Evolutionary conservation across 2,113 vertebrate species (phyloP).

Genomic region (Zeus faber): DNA sequence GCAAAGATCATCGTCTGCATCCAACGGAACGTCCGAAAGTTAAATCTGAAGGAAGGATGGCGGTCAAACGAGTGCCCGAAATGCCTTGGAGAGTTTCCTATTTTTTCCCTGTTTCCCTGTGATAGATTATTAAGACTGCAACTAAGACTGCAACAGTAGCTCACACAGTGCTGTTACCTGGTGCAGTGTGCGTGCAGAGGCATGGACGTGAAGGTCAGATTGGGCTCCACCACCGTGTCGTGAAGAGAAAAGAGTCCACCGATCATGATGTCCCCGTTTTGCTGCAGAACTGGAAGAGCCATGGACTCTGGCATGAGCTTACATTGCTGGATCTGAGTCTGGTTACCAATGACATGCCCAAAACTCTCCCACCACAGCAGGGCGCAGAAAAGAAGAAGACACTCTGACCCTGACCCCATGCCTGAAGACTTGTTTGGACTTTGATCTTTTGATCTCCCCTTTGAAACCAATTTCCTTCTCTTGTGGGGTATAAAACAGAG

Average conservation of each 20-base stretch:
- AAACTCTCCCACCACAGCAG: slow-evolving; percentile 35
- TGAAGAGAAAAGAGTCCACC: slow-evolving; percentile 80
- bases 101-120: too few species aligned
- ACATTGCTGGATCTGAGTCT: slow-evolving; percentile 48
- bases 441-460: neutral
- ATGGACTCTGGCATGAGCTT: slow-evolving; percentile 43
- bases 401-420: neutral
- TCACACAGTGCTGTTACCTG: slow-evolving; percentile 49
- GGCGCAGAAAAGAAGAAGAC: slow-evolving; percentile 14
- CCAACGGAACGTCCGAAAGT: slow-evolving; percentile 76
- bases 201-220: slow-evolving; percentile 53
- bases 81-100: too few species aligned
- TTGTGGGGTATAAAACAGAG: neutral
- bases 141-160: neutral
- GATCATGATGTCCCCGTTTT: slow-evolving; percentile 67
- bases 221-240: slow-evolving; percentile 62
- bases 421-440: neutral
- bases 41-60: slow-evolving; percentile 59
- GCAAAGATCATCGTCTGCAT: slow-evolving; percentile 82
- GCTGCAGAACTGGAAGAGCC: slow-evolving; percentile 62
- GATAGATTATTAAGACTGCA: too few species aligned
- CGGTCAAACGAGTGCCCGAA: neutral
- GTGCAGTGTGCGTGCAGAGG: slow-evolving; percentile 61
- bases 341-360: slow-evolving; percentile 13
- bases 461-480: neutral